Percentiles rank a stretch among this genome's conserved stretches.
Evolutionary conservation across 2,888 invertebrate genomes (phyloP).

Genomic region (Mesorhabditis spiculigera): DNA sequence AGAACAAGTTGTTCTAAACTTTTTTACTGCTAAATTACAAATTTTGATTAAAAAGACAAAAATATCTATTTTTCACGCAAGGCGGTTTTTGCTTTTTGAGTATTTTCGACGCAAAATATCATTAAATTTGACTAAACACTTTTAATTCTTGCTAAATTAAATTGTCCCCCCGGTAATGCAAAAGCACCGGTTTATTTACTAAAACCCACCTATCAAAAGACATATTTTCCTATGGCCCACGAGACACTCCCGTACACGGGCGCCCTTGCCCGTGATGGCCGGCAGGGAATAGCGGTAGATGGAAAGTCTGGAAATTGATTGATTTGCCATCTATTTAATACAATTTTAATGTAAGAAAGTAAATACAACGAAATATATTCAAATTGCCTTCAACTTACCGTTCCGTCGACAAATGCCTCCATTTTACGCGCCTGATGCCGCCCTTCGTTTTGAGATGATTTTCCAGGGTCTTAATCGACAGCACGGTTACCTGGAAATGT

Average conservation of each 20-base stretch:
- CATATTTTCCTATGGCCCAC: not conserved
- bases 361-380: no score
- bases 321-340: no score
- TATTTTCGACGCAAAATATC: no score
- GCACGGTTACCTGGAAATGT: slow-evolving; percentile 30
- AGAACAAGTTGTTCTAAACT: not conserved
- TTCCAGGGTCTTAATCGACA: slow-evolving; percentile 36
- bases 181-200: no score
- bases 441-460: slow-evolving; percentile 35
- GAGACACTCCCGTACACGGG: not conserved
- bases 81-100: no score
- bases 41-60: no score
- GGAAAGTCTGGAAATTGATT: slow-evolving; percentile 16
- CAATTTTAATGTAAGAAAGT: no score
- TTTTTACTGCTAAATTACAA: not conserved
- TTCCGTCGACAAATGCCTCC: slow-evolving; percentile 35
- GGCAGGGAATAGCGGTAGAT: slow-evolving; percentile 39
- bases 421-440: slow-evolving; percentile 36
- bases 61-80: no score
- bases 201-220: not conserved
- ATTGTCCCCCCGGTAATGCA: no score
- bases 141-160: no score
- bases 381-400: not conserved
- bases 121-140: no score
- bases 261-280: slow-evolving; percentile 29